These are phyloP conservation scores for Phyllostomus hastatus DNA, from an alignment of 2,113 vertebrate genomes.

Conservation along the genomic window DNA sequence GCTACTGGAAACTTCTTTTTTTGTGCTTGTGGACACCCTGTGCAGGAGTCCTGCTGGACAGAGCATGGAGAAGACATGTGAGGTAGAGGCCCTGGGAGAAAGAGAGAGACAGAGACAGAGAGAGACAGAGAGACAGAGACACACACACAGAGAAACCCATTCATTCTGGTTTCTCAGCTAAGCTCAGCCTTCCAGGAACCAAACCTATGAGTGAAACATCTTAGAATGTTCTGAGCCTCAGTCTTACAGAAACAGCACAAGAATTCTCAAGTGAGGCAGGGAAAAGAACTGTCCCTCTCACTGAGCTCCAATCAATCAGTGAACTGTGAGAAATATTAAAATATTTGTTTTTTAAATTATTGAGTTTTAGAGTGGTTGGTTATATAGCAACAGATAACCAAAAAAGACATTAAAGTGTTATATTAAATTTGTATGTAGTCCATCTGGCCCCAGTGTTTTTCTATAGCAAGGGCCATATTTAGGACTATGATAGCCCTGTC, in stretches of 20 bases:
- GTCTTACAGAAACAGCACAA: background rate
- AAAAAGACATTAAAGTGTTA: background rate
- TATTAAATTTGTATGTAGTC: background rate
- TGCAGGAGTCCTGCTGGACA: background rate
- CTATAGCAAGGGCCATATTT: background rate
- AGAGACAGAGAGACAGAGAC: background rate
- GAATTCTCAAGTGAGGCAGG: background rate
- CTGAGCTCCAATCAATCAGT: background rate
- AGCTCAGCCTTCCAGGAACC: background rate
- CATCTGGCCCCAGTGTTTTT: background rate
- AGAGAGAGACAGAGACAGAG: background rate
- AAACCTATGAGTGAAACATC: background rate
- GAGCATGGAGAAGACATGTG: background rate
- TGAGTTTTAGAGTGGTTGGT: background rate
- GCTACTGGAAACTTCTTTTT: background rate
- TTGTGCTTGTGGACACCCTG: background rate
- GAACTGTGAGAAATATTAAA: constrained; percentile 12
- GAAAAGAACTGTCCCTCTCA: background rate
- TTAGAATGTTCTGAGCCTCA: background rate
- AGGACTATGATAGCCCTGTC: background rate
- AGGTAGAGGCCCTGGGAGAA: background rate
- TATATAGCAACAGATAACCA: background rate
- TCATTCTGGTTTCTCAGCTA: background rate
- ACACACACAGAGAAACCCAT: background rate
- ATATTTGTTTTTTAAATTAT: background rate